Conservation (phyloP, 2,113 vertebrate species). For the Chunga burmeisteri region DNA sequence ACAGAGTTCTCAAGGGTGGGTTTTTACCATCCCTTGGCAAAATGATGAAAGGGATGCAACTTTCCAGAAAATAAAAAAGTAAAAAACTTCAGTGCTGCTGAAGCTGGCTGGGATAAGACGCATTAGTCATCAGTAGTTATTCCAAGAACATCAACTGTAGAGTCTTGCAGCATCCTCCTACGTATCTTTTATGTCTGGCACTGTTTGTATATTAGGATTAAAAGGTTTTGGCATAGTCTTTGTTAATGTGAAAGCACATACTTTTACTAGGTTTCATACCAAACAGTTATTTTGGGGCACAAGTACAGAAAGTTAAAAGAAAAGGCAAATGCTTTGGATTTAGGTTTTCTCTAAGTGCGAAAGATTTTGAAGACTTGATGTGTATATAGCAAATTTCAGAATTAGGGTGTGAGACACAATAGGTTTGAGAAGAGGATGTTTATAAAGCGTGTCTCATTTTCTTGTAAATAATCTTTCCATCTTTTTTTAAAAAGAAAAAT, state of each 20-base stretch:
- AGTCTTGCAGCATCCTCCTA: background rate
- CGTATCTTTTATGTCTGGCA: background rate
- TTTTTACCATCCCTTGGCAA: background rate
- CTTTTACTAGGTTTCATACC: background rate
- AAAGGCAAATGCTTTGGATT: background rate
- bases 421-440: conserved; percentile 48
- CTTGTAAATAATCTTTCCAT: conserved; percentile 38
- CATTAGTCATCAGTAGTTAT: background rate
- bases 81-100: background rate
- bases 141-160: background rate
- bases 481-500: background rate
- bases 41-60: background rate
- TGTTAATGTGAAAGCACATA: background rate
- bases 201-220: background rate
- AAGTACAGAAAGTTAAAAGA: background rate
- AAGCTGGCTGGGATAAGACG: background rate
- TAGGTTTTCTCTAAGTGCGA: background rate
- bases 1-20: background rate
- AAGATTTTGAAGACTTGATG: background rate
- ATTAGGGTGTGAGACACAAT: background rate
- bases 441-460: background rate
- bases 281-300: background rate
- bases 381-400: background rate
- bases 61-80: background rate
- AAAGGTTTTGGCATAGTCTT: background rate